These are phyloP conservation scores for Noctua janthe DNA, from an alignment of 2,888 invertebrate genomes.

Conservation along the genomic window DNA sequence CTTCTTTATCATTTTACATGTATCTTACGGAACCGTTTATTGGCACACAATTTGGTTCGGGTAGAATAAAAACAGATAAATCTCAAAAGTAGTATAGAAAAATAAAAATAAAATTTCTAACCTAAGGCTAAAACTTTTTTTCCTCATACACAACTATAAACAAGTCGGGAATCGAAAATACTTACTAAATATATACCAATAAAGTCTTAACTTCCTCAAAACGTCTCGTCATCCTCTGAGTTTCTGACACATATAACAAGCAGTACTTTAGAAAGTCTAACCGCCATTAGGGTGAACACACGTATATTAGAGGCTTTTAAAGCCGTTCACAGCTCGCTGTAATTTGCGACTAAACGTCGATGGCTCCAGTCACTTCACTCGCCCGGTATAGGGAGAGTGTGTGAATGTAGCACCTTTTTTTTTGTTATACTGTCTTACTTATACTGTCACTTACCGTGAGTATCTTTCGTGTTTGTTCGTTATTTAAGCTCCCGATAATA, in stretches of 20 bases:
- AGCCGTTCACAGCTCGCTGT: constrained; percentile 48
- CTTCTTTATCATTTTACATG: neutral
- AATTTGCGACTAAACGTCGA: constrained; percentile 65
- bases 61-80: too few species aligned
- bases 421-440: too few species aligned
- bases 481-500: too few species aligned
- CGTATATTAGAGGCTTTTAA: constrained; percentile 63
- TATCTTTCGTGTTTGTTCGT: too few species aligned
- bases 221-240: constrained; percentile 22
- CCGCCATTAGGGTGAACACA: constrained; percentile 57
- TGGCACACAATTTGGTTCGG: too few species aligned
- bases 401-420: constrained; percentile 16
- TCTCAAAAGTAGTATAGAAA: too few species aligned
- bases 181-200: neutral
- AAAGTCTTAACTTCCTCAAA: constrained; percentile 5
- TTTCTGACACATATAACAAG: constrained; percentile 42
- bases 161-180: neutral
- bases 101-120: too few species aligned
- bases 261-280: constrained; percentile 49
- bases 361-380: constrained; percentile 48
- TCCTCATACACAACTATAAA: neutral
- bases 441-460: too few species aligned
- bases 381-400: constrained; percentile 10
- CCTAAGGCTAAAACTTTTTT: too few species aligned
- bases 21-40: too few species aligned